A percentile compares a stretch with the other conserved stretches of the same genome.
phyloP scores from a whole-genome alignment of 2,888 invertebrate genomes.

The Idaea aversata region DNA sequence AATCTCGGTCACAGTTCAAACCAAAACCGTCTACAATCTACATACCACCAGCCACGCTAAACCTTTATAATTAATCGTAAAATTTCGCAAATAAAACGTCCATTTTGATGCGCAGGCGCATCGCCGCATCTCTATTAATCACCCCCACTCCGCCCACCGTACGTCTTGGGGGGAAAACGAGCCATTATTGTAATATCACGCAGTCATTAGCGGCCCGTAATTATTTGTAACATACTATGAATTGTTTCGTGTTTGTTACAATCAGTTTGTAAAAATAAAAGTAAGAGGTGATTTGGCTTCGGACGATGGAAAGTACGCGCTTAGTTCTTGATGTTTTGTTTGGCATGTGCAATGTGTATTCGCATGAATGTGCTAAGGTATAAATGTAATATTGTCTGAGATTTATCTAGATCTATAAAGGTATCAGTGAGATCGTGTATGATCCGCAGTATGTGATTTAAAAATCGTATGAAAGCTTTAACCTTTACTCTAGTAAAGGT shows the following conservation, averaged over 20 bases:
- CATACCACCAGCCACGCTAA: not conserved
- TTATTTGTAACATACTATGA: not conserved
- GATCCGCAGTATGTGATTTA: no score
- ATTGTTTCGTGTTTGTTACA: not conserved
- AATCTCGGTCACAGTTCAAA: no score
- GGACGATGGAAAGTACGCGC: not conserved
- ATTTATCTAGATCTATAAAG: no score
- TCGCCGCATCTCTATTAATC: constrained; percentile 32
- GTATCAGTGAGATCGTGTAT: no score
- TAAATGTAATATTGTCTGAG: no score
- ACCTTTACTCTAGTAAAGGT: no score
- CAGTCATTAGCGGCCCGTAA: not conserved
- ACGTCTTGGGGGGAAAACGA: not conserved
- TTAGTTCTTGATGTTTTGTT: not conserved
- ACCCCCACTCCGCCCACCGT: constrained; percentile 31
- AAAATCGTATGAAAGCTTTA: no score
- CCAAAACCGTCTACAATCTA: no score
- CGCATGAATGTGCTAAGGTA: no score
- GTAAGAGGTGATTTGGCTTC: not conserved
- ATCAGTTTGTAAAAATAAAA: not conserved
- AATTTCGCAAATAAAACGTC: constrained; percentile 7
- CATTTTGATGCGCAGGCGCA: constrained; percentile 17
- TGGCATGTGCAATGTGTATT: no score
- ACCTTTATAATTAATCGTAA: constrained; percentile 4
- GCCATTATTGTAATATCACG: not conserved